Base-by-base conservation (phyloP, 2,888 invertebrate species). In the Biston betularia region DNA sequence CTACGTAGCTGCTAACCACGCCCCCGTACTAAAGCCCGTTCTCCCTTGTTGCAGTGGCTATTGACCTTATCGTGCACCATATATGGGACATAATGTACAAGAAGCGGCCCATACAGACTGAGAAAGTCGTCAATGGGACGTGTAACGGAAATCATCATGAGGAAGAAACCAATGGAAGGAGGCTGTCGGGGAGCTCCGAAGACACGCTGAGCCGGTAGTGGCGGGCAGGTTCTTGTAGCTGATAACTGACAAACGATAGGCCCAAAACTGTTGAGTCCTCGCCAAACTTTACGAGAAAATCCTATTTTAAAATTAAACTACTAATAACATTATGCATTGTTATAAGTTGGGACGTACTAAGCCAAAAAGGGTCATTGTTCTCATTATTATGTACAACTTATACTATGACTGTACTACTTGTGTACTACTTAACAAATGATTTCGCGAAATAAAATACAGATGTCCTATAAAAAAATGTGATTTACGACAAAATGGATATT, bases 51-150 rank as follows among this genome's bases (percentile, higher is more conserved):
- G 95, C 97, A 99, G 99, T 99, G 96, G 99, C 99, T 94, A 99
- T 99, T 95, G 98, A 99, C 95, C 96, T 99, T 93, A 99, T 99
- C 94, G 99, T 99, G 83, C 98, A 99, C 93, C 99, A 99, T 96
- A 99, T 99, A 94, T 97, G 98, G 96, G 99, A 99, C 94, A 97
- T 98, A 85, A 96, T 99, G 94, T 97, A 92, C 83, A 93, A 92
- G 91, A 93, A 91, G 83, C 83, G 89, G 49, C 68, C 70, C 14
- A 72, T 85, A 12, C 76, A 82, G 61, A 80, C 79, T 15, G 74
- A 75, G 63, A 81, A 81, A 75, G 73, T 76, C 52, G 79, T 85
- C 55, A 89, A 90, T 76, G 93, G 94, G 40, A 82, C 81, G 10
- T 88, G 89, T 80, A 92, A 90, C 76, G 90, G 89, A 33, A 79